Evolutionary conservation across 2,797 vertebrate species (phyloP).

Genomic region (Siniperca undulata): DNA sequence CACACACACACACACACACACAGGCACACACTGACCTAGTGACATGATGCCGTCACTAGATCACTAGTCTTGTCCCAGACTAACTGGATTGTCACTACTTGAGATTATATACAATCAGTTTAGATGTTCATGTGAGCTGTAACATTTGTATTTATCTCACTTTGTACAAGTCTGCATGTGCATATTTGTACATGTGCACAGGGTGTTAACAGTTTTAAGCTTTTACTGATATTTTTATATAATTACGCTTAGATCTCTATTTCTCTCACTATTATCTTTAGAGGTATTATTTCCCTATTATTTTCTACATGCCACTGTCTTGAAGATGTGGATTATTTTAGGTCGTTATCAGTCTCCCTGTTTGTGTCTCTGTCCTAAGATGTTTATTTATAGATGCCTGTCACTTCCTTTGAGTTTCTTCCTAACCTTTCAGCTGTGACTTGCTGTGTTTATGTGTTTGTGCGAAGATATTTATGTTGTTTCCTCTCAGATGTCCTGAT

Average conservation of each 20-base stretch:
- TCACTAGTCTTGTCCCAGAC: conserved; percentile 44
- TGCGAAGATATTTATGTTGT: conserved; percentile 48
- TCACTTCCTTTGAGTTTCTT: conserved; percentile 55
- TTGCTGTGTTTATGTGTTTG: conserved; percentile 52
- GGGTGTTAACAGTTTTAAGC: background rate
- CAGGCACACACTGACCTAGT: conserved; percentile 69
- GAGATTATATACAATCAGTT: conserved; percentile 44
- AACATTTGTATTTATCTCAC: background rate
- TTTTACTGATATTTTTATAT: background rate
- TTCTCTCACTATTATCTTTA: background rate
- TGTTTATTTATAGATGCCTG: conserved; percentile 52
- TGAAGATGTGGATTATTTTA: conserved; percentile 4
- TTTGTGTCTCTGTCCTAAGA: background rate
- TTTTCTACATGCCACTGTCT: background rate
- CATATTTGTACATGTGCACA: background rate
- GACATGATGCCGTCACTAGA: conserved; percentile 60
- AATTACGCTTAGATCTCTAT: background rate
- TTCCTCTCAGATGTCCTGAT: conserved; percentile 65
- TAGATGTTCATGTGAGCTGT: conserved; percentile 18
- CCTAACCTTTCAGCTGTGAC: conserved; percentile 39
- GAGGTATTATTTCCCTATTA: background rate
- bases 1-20: conserved; percentile 14
- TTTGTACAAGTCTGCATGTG: background rate
- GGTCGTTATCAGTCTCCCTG: conserved; percentile 5
- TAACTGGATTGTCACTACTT: conserved; percentile 58